Evolutionary conservation across 2,113 vertebrate genomes (phyloP).

Genomic region (Ictalurus punctatus): DNA sequence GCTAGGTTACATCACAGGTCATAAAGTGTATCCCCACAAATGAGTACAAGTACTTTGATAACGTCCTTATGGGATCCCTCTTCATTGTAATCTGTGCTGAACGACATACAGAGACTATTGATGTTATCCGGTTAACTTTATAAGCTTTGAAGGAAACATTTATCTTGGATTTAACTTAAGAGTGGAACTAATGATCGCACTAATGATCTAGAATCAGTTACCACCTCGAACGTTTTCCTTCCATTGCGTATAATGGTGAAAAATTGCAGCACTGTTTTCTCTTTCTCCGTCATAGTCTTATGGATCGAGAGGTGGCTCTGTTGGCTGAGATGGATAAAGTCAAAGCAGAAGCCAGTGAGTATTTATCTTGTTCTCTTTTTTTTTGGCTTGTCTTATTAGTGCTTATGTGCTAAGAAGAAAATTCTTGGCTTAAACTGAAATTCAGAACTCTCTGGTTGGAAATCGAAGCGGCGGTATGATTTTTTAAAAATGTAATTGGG

Average conservation of each 20-base stretch:
- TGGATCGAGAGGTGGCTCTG: constrained; percentile 93
- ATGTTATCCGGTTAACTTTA: not conserved
- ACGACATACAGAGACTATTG: not conserved
- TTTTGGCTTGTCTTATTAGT: not conserved
- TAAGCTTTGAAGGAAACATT: not conserved
- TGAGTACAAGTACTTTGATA: not conserved
- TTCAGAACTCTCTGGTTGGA: no score
- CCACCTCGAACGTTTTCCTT: not conserved
- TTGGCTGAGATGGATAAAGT: constrained; percentile 95
- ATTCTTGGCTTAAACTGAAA: not conserved
- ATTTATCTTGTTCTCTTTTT: not conserved
- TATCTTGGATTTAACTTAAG: not conserved
- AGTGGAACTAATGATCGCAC: not conserved
- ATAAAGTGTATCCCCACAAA: not conserved
- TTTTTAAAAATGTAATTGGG: not conserved
- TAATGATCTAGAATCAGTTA: not conserved
- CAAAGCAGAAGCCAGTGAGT: constrained; percentile 94
- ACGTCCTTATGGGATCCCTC: not conserved
- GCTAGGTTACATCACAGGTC: not conserved
- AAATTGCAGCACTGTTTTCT: not conserved
- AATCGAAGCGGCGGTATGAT: not conserved
- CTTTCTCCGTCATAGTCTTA: constrained; percentile 75
- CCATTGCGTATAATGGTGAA: not conserved
- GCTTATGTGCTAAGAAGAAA: not conserved
- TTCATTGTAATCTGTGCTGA: not conserved